A percentile compares a stretch with the other conserved stretches of the same genome.
Conservation (phyloP, 2,797 vertebrate genomes). For the Neomorphus geoffroyi region DNA sequence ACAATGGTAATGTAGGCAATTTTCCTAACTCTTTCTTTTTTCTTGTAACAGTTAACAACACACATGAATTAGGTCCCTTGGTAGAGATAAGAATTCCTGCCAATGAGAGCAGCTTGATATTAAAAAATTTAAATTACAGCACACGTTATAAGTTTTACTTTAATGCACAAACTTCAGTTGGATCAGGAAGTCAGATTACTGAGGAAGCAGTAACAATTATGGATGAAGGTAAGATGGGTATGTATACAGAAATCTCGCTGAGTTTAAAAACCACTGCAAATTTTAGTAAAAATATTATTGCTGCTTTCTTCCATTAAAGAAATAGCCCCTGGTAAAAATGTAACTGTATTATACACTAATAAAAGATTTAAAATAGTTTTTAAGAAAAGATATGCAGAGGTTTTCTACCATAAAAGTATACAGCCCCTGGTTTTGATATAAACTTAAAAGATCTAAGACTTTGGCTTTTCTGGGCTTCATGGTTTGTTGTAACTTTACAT, state of each 20-base stretch:
- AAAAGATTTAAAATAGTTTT: neutral
- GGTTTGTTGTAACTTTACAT: neutral
- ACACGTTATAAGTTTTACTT: slow-evolving; percentile 98
- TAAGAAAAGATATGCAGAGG: neutral
- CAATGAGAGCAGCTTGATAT: slow-evolving; percentile 90
- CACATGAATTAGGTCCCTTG: slow-evolving; percentile 89
- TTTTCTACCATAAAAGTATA: neutral
- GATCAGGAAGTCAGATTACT: slow-evolving; percentile 86
- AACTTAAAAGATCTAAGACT: neutral
- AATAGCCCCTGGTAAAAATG: neutral
- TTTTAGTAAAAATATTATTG: neutral
- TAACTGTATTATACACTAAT: neutral
- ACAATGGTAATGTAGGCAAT: neutral
- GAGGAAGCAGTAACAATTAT: slow-evolving; percentile 89
- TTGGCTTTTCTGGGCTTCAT: neutral
- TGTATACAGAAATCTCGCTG: slow-evolving; percentile 58
- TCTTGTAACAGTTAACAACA: slow-evolving; percentile 88
- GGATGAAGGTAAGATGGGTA: slow-evolving; percentile 92
- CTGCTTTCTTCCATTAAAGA: neutral
- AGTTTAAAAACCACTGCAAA: neutral
- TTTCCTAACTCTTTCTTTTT: neutral
- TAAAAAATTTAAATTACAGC: slow-evolving; percentile 92
- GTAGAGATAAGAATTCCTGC: slow-evolving; percentile 88
- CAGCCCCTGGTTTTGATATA: neutral
- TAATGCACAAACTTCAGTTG: slow-evolving; percentile 87